phyloP scores from a whole-genome alignment of 1,140 invertebrate genomes.

The Palaemon carinicauda region DNA sequence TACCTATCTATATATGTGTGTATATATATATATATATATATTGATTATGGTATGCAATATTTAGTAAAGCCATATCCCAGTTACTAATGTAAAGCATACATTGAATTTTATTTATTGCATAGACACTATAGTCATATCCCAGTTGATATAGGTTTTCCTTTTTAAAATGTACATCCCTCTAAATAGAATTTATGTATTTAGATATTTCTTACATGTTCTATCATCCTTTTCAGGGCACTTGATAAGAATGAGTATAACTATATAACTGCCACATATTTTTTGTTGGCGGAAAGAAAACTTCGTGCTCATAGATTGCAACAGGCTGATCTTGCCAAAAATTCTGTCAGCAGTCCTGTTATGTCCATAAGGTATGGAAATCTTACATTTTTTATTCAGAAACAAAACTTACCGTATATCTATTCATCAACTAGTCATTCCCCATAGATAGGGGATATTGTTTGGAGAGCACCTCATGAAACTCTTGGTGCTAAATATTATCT shows the following conservation, averaged over 20 bases:
- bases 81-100: no score
- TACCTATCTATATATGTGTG: no score
- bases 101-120: no score
- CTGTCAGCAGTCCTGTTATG: constrained; percentile 19
- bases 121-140: no score
- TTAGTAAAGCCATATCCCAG: no score
- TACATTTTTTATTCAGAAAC: no score
- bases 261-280: constrained; percentile 97
- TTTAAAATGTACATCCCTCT: no score
- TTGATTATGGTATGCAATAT: no score
- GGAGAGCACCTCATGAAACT: not conserved
- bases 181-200: not conserved
- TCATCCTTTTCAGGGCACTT: constrained; percentile 75
- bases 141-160: no score
- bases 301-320: constrained; percentile 66
- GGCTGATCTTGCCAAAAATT: constrained; percentile 22
- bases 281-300: constrained; percentile 92
- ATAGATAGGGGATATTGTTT: not conserved
- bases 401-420: no score
- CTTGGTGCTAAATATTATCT: not conserved
- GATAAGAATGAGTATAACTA: constrained; percentile 98
- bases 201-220: not conserved
- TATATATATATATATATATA: no score
- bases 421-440: no score
- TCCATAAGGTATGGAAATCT: constrained; percentile 7